These are phyloP conservation scores for Carterocephalus palaemon DNA, from an alignment of 2,888 invertebrate species.

Conservation along the genomic window DNA sequence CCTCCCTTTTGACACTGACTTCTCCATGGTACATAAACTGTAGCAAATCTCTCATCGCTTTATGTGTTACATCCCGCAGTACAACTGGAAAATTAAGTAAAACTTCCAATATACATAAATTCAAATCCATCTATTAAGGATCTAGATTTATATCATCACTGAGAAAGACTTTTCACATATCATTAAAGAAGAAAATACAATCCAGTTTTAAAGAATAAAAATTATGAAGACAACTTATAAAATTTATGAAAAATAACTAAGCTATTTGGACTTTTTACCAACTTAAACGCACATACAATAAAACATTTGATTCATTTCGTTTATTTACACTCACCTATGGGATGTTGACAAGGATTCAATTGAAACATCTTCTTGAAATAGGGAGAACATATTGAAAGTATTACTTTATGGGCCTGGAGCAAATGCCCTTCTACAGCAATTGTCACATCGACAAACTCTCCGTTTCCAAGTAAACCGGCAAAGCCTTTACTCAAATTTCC, in stretches of 20 bases:
- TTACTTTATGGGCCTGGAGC: slow-evolving; percentile 84
- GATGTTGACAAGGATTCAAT: slow-evolving; percentile 82
- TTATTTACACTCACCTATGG: slow-evolving; percentile 66
- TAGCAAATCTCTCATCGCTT: slow-evolving; percentile 84
- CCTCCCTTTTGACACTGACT: slow-evolving; percentile 85
- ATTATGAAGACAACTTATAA: no score
- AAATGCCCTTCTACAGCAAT: slow-evolving; percentile 82
- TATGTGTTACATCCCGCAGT: slow-evolving; percentile 83
- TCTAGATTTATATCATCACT: no score
- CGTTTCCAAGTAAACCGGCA: slow-evolving; percentile 78
- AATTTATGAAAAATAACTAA: background rate
- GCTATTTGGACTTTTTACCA: background rate
- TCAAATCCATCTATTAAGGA: no score
- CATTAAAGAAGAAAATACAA: no score
- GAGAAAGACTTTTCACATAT: no score
- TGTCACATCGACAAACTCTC: slow-evolving; percentile 81
- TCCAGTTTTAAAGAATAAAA: no score
- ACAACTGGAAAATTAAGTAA: slow-evolving; percentile 76
- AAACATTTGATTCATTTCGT: slow-evolving; percentile 2
- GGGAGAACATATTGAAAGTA: slow-evolving; percentile 84
- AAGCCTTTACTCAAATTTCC: slow-evolving; percentile 83
- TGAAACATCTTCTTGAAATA: slow-evolving; percentile 85
- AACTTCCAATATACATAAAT: no score
- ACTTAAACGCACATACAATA: background rate
- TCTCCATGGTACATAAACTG: slow-evolving; percentile 89